Evolutionary conservation across 2,888 invertebrate genomes (phyloP).

Genomic region (Rhodophaea formosa): DNA sequence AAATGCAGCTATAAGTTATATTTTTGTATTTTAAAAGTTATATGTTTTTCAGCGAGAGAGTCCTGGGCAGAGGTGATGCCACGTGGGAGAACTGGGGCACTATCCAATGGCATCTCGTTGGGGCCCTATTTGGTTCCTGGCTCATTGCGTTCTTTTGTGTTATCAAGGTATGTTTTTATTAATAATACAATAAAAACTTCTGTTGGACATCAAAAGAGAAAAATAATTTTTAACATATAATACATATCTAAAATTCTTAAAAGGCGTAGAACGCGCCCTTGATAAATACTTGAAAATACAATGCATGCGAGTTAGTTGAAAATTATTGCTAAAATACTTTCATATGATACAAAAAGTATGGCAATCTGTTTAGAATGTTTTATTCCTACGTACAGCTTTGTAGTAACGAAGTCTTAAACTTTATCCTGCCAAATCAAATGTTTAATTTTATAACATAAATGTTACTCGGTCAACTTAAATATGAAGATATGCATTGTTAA

Average conservation of each 20-base stretch:
- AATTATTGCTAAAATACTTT: too few species aligned
- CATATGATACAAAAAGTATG: too few species aligned
- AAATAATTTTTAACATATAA: too few species aligned
- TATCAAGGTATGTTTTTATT: slow-evolving; percentile 81
- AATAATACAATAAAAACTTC: too few species aligned
- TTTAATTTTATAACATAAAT: background rate
- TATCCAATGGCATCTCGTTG: slow-evolving; percentile 90
- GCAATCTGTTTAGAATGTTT: too few species aligned
- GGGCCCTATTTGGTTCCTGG: slow-evolving; percentile 90
- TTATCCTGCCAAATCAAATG: background rate
- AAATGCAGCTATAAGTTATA: background rate
- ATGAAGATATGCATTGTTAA: background rate
- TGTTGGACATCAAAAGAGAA: too few species aligned
- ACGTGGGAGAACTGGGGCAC: slow-evolving; percentile 87
- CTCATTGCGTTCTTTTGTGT: slow-evolving; percentile 92
- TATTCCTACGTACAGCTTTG: too few species aligned
- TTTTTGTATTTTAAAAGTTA: background rate
- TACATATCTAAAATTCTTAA: too few species aligned
- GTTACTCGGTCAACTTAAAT: background rate
- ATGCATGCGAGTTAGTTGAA: too few species aligned
- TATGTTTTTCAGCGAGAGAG: slow-evolving; percentile 84
- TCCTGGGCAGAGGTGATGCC: slow-evolving; percentile 87
- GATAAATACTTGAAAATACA: too few species aligned
- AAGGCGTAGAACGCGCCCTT: too few species aligned
- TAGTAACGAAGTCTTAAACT: too few species aligned